Evolutionary conservation across 2,113 vertebrate genomes (phyloP).

Genomic region (Daubentonia madagascariensis): DNA sequence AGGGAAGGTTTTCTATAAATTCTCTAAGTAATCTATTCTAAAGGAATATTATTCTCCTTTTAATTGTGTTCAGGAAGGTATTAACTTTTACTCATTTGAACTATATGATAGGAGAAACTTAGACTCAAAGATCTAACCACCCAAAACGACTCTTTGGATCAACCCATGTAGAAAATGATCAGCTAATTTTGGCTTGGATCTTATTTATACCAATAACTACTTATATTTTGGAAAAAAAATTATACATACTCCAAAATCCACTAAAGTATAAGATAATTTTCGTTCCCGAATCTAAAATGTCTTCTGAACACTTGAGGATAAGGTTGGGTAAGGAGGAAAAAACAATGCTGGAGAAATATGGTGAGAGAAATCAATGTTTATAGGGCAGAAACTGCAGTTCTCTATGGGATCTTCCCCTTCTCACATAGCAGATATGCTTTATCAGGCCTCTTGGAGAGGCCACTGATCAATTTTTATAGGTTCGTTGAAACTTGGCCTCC

Average conservation of each 20-base stretch:
- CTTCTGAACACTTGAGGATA: constrained; percentile 24
- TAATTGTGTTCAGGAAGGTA: constrained; percentile 10
- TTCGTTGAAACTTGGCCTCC: constrained; percentile 5
- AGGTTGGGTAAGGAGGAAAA: not conserved
- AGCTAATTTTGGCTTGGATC: constrained; percentile 15
- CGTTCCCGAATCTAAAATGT: constrained; percentile 18
- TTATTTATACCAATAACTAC: not conserved
- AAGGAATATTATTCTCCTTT: not conserved
- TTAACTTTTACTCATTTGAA: not conserved
- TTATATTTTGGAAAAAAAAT: constrained; percentile 20
- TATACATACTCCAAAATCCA: not conserved
- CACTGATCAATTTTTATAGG: constrained; percentile 11
- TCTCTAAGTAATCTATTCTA: not conserved
- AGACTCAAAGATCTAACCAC: not conserved
- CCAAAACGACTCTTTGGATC: not conserved
- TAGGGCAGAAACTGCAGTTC: not conserved
- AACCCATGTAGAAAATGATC: not conserved
- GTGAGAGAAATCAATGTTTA: not conserved
- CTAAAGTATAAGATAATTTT: constrained; percentile 1
- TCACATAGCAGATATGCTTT: not conserved
- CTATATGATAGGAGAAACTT: not conserved
- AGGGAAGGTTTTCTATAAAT: not conserved
- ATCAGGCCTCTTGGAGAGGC: not conserved
- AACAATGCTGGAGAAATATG: not conserved
- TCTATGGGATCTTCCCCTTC: not conserved